Evolutionary conservation across 1,140 invertebrate genomes (phyloP).

Genomic region (Ceratosolen fusciceps): DNA sequence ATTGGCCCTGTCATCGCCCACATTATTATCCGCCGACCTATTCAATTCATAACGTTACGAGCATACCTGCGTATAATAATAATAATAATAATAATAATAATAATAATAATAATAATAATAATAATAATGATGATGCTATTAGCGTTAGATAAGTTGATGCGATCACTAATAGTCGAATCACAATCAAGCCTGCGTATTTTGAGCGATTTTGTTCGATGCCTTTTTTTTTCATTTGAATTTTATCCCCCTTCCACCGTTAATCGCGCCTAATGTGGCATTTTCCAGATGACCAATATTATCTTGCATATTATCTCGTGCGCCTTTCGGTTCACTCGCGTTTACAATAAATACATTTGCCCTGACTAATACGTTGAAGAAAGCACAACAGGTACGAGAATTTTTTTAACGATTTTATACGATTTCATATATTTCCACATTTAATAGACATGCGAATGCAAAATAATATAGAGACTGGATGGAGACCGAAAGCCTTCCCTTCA

Average conservation of each 20-base stretch:
- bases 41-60: too few species aligned
- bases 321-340: too few species aligned
- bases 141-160: too few species aligned
- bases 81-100: too few species aligned
- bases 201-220: background rate
- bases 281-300: background rate
- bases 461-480: background rate
- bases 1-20: background rate
- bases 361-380: background rate
- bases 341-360: background rate
- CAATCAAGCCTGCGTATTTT: background rate
- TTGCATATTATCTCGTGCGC: background rate
- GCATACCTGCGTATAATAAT: too few species aligned
- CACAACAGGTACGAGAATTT: background rate
- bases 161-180: background rate
- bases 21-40: background rate
- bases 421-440: background rate
- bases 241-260: background rate
- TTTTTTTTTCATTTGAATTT: background rate
- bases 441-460: background rate
- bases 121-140: too few species aligned
- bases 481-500: too few species aligned
- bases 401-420: constrained; percentile 12
- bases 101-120: too few species aligned
- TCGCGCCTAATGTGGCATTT: background rate